Conservation (phyloP, 2,888 invertebrate species). For the Drosophila kanekoi region DNA sequence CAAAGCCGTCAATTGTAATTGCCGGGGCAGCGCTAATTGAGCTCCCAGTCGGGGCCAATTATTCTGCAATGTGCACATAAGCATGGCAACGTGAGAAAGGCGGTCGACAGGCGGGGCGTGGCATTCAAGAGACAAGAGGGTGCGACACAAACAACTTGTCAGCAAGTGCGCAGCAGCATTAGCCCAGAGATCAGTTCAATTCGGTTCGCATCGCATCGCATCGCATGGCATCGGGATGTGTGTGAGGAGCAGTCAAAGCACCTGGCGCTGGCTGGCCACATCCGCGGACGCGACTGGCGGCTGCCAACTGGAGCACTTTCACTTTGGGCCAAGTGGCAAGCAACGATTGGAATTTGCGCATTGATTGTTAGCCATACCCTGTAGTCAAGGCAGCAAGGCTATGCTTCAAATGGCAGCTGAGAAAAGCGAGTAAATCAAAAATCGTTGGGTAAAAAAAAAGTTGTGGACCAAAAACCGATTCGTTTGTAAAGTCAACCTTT, state of each 20-base stretch:
- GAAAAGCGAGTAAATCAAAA: no score
- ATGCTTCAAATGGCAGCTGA: no score
- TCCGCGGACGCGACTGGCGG: slow-evolving; percentile 43
- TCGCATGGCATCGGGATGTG: slow-evolving; percentile 32
- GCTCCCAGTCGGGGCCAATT: slow-evolving; percentile 74
- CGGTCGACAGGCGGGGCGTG: slow-evolving; percentile 46
- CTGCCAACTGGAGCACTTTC: slow-evolving; percentile 83
- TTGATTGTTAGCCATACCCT: slow-evolving; percentile 63
- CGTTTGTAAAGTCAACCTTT: no score
- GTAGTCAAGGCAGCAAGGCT: background rate
- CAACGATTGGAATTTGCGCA: slow-evolving; percentile 66
- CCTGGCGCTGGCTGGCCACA: slow-evolving; percentile 59
- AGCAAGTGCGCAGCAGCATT: slow-evolving; percentile 68
- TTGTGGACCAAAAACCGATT: no score
- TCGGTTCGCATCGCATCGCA: slow-evolving; percentile 12
- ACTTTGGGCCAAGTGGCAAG: slow-evolving; percentile 72
- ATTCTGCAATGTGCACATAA: slow-evolving; percentile 74
- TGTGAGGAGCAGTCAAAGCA: slow-evolving; percentile 76
- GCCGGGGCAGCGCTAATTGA: slow-evolving; percentile 70
- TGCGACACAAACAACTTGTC: slow-evolving; percentile 70
- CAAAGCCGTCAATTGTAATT: slow-evolving; percentile 76
- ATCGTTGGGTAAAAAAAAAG: no score
- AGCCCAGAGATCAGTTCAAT: slow-evolving; percentile 19
- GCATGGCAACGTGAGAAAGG: slow-evolving; percentile 53
- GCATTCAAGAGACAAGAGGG: slow-evolving; percentile 48